Conservation (phyloP, 2,797 vertebrate genomes). For the Sphenopsis melanotis region DNA sequence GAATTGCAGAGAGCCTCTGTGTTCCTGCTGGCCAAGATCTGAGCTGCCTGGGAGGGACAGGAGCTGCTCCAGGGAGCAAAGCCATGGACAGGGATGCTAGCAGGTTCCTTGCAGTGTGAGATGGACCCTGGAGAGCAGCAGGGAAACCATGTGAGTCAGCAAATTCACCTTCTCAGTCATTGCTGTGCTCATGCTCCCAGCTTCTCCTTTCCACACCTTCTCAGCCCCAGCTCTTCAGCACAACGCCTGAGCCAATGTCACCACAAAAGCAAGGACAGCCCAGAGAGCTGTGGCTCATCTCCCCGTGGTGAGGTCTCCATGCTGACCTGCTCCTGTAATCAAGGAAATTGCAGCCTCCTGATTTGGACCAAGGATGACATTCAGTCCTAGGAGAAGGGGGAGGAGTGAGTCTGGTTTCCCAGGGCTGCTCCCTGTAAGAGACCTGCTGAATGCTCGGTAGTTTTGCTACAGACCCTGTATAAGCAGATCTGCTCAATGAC, state of each 20-base stretch:
- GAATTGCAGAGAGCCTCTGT: neutral
- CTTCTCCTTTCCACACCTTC: neutral
- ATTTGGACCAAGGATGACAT: neutral
- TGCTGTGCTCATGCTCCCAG: neutral
- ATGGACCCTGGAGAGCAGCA: neutral
- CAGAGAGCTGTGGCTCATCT: neutral
- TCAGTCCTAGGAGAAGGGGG: neutral
- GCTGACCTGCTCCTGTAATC: neutral
- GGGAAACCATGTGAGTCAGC: neutral
- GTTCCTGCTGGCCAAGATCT: neutral
- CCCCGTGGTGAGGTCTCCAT: neutral
- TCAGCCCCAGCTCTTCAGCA: neutral
- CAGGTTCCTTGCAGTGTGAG: neutral
- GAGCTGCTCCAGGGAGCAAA: neutral
- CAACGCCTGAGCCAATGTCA: neutral
- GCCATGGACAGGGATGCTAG: neutral
- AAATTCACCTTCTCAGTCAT: neutral
- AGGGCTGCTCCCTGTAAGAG: neutral
- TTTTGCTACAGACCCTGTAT: neutral
- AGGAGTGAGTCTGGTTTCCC: neutral
- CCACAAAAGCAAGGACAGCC: neutral
- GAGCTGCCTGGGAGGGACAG: neutral
- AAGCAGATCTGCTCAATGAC: neutral
- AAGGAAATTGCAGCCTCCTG: neutral
- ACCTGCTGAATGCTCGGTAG: accelerated